Evolutionary conservation across 2,113 vertebrate genomes (phyloP).

Genomic region (Reinhardtius hippoglossoides): DNA sequence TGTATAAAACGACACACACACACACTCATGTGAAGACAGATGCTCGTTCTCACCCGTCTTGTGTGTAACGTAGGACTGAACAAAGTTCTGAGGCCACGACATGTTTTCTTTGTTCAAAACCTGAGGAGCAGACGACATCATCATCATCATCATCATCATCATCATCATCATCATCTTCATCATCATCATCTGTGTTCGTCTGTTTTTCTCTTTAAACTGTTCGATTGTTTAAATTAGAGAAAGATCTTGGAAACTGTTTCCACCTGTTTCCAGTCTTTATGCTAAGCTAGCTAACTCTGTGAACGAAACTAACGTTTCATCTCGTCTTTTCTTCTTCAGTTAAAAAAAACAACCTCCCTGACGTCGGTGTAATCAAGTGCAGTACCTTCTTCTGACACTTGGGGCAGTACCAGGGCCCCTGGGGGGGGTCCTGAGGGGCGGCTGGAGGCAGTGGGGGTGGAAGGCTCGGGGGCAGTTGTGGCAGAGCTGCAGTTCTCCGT

Average conservation of each 20-base stretch:
- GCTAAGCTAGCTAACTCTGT: too few species aligned
- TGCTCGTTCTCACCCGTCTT: slow-evolving; percentile 88
- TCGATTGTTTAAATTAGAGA: too few species aligned
- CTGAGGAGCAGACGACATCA: slow-evolving; percentile 69
- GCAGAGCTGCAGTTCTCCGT: slow-evolving; percentile 89
- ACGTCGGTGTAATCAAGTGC: neutral
- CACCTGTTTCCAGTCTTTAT: too few species aligned
- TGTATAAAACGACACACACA: too few species aligned
- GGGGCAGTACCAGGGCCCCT: slow-evolving; percentile 94
- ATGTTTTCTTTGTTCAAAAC: slow-evolving; percentile 93
- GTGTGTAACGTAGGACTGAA: slow-evolving; percentile 96
- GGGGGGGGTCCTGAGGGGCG: slow-evolving; percentile 87
- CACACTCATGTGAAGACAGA: neutral
- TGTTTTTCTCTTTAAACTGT: too few species aligned
- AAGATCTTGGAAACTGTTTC: too few species aligned
- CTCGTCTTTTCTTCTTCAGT: too few species aligned
- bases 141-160: neutral
- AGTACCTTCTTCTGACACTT: slow-evolving; percentile 96
- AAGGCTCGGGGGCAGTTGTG: slow-evolving; percentile 90
- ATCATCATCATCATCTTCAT: neutral
- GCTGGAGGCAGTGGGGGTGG: slow-evolving; percentile 93
- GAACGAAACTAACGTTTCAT: too few species aligned
- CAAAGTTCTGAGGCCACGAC: slow-evolving; percentile 95
- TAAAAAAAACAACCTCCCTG: too few species aligned
- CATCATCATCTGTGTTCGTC: too few species aligned